phyloP scores from a whole-genome alignment of 2,888 invertebrate genomes.

The Brachyopa scutellaris region DNA sequence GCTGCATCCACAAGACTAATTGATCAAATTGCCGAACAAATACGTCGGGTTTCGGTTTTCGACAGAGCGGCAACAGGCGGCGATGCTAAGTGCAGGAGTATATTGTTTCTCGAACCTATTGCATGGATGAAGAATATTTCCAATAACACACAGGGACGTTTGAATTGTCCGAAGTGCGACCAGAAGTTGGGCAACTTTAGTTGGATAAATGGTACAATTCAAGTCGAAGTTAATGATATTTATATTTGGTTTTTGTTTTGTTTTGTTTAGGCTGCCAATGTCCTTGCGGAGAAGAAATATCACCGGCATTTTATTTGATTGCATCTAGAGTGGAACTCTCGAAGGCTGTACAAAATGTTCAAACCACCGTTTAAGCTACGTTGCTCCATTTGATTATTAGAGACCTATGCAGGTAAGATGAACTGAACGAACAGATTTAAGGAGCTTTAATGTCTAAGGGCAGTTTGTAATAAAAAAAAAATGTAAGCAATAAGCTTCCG shows the following conservation, averaged over 20 bases:
- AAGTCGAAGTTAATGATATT: too few relatives aligned
- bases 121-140: slow-evolving; percentile 92
- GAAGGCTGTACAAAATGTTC: slow-evolving; percentile 93
- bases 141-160: slow-evolving; percentile 89
- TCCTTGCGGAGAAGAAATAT: slow-evolving; percentile 94
- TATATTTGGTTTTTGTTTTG: slow-evolving; percentile 4
- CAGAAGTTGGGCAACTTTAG: slow-evolving; percentile 94
- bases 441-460: not conserved
- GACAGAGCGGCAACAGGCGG: slow-evolving; percentile 48
- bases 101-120: slow-evolving; percentile 94
- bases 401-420: not conserved
- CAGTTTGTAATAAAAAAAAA: too few relatives aligned
- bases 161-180: slow-evolving; percentile 92
- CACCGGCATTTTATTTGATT: slow-evolving; percentile 95
- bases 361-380: slow-evolving; percentile 87
- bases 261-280: slow-evolving; percentile 88
- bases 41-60: slow-evolving; percentile 76
- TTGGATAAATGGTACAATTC: slow-evolving; percentile 94
- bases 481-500: too few relatives aligned
- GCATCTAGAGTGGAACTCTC: slow-evolving; percentile 95
- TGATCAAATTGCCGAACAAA: slow-evolving; percentile 78
- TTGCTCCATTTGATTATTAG: not conserved
- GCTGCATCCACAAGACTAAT: slow-evolving; percentile 75
- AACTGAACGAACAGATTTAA: not conserved
- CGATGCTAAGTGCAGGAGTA: slow-evolving; percentile 85